Evolutionary conservation across 2,113 vertebrate species (phyloP).

Genomic region (Benitochromis conjunctus): DNA sequence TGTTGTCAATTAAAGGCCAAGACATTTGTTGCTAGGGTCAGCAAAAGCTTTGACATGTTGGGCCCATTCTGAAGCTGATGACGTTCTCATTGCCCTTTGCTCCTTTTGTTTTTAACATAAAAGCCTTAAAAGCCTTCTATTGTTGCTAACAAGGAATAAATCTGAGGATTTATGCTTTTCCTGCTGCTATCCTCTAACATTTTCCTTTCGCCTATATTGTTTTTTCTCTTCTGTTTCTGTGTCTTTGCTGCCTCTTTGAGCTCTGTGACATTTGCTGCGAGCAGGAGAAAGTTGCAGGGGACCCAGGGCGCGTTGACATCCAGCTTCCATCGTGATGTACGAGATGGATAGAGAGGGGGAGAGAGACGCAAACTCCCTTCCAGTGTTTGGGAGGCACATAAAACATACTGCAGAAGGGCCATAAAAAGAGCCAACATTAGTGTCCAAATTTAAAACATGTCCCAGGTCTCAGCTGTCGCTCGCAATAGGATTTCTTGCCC

Average conservation of each 20-base stretch:
- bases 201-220: neutral
- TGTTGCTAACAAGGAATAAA: neutral
- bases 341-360: conserved; percentile 24
- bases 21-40: conserved; percentile 23
- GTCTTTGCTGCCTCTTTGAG: conserved; percentile 1
- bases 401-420: conserved; percentile 52
- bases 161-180: neutral
- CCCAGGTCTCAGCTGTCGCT: conserved; percentile 60
- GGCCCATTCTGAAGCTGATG: neutral
- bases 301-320: conserved; percentile 42
- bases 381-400: conserved; percentile 52
- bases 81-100: neutral
- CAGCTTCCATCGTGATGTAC: conserved; percentile 49
- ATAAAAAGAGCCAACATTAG: conserved; percentile 46
- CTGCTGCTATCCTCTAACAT: neutral
- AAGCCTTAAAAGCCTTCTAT: neutral
- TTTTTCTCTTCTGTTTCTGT: neutral
- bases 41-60: conserved; percentile 27
- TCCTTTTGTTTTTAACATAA: neutral
- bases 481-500: conserved; percentile 21
- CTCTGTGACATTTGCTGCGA: conserved; percentile 16
- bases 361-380: conserved; percentile 1
- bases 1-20: conserved; percentile 43
- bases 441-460: conserved; percentile 69
- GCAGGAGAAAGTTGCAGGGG: conserved; percentile 15